A percentile compares a stretch with the other conserved stretches of the same genome.
These are phyloP conservation scores for Nannoperca obscura DNA, from an alignment of 2,797 vertebrate species.

Conservation along the genomic window DNA sequence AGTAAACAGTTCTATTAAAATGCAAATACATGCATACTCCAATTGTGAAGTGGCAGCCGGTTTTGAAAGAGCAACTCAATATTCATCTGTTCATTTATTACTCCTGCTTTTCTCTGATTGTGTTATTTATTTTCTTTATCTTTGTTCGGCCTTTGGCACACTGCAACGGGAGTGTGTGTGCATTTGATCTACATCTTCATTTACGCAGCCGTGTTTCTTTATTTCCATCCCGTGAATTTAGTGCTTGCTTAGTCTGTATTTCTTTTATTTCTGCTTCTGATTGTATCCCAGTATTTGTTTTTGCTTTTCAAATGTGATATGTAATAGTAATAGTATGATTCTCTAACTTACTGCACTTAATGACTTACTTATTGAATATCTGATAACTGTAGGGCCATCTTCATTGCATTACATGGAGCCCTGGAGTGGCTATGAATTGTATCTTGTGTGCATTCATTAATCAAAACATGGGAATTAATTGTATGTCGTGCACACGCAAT, in stretches of 20 bases:
- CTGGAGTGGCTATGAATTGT: too few relatives aligned
- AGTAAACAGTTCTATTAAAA: constrained; percentile 47
- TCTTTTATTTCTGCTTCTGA: background rate
- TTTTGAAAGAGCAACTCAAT: constrained; percentile 14
- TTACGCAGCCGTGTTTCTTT: background rate
- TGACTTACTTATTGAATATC: background rate
- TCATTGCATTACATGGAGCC: background rate
- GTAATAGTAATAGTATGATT: background rate
- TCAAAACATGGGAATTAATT: too few relatives aligned
- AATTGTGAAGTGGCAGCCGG: constrained; percentile 34
- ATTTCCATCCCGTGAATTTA: background rate
- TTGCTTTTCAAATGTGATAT: background rate
- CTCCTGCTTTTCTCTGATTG: constrained; percentile 1
- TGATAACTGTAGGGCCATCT: background rate
- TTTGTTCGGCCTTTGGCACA: background rate
- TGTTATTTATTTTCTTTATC: background rate
- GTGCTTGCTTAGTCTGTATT: background rate
- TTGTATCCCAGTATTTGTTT: background rate
- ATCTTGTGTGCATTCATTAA: too few relatives aligned
- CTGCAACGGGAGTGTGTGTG: background rate
- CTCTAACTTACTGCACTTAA: background rate
- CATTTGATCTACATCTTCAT: background rate
- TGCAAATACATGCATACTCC: constrained; percentile 59
- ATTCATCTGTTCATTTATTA: constrained; percentile 13
- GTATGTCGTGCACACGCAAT: too few relatives aligned